A percentile compares a stretch with the other conserved stretches of the same genome.
phyloP scores from a whole-genome alignment of 2,113 vertebrate species.

The Malurus melanocephalus region DNA sequence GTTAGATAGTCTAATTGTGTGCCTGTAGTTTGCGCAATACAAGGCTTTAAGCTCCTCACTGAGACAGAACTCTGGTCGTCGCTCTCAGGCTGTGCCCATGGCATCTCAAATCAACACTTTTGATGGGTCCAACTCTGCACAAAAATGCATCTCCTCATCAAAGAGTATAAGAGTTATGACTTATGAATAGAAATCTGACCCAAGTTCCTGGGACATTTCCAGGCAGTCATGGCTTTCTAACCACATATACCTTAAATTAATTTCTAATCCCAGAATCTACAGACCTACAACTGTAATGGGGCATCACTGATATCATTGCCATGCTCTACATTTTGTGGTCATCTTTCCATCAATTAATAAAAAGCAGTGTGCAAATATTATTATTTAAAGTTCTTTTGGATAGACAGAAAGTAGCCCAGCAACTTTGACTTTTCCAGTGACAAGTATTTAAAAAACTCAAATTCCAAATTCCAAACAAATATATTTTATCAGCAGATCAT shows the following conservation, averaged over 20 bases:
- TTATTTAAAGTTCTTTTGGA: background rate
- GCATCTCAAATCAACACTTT: background rate
- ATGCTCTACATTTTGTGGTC: background rate
- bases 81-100: background rate
- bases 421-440: background rate
- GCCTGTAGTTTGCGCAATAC: background rate
- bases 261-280: background rate
- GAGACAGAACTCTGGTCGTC: rapidly evolving
- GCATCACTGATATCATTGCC: background rate
- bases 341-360: background rate
- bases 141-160: background rate
- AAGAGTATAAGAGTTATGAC: background rate
- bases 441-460: background rate
- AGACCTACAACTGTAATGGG: background rate
- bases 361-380: background rate
- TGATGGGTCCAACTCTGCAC: background rate
- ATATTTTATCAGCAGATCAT: background rate
- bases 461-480: background rate
- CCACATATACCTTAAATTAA: background rate
- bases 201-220: background rate
- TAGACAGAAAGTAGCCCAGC: background rate
- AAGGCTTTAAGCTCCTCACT: background rate
- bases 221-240: background rate
- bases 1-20: background rate
- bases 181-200: background rate